Conservation (phyloP, 2,888 invertebrate genomes). For the Lithosia quadra region DNA sequence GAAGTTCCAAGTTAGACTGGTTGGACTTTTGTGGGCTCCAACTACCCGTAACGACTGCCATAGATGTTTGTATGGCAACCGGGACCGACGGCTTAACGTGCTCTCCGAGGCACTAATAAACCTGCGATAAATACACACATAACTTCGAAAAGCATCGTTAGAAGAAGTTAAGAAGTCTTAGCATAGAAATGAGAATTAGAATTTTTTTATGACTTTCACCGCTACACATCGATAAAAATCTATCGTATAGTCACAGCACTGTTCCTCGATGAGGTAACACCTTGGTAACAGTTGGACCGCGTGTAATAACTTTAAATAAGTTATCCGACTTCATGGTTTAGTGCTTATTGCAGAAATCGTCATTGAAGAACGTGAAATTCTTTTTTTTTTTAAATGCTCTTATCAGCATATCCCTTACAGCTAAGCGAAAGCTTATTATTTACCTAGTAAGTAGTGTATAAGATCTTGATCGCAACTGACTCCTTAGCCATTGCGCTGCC, state of each 20-base stretch:
- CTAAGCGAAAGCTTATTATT: neutral
- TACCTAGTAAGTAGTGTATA: neutral
- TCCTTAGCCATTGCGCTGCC: neutral
- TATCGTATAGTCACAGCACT: conserved; percentile 43
- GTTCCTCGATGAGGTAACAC: conserved; percentile 60
- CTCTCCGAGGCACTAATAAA: too few species aligned
- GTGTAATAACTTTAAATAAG: conserved; percentile 51
- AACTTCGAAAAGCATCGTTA: too few species aligned
- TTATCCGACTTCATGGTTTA: conserved; percentile 60
- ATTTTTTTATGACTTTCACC: conserved; percentile 6
- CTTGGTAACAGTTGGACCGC: conserved; percentile 41
- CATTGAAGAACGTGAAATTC: conserved; percentile 16
- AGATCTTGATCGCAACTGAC: neutral
- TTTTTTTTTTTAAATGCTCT: too few species aligned
- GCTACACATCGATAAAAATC: conserved; percentile 29
- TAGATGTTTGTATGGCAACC: too few species aligned
- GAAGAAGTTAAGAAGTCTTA: too few species aligned
- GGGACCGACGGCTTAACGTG: too few species aligned
- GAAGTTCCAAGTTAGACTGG: too few species aligned
- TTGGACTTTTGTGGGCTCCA: too few species aligned
- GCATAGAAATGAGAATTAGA: too few species aligned
- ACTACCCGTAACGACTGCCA: too few species aligned
- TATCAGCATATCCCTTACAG: neutral
- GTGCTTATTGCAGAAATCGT: conserved; percentile 41
- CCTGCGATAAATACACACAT: too few species aligned